A percentile compares a stretch with the other conserved stretches of the same genome.
Evolutionary conservation across 1,140 invertebrate genomes (phyloP).

Genomic region (Bombus fervidus): DNA sequence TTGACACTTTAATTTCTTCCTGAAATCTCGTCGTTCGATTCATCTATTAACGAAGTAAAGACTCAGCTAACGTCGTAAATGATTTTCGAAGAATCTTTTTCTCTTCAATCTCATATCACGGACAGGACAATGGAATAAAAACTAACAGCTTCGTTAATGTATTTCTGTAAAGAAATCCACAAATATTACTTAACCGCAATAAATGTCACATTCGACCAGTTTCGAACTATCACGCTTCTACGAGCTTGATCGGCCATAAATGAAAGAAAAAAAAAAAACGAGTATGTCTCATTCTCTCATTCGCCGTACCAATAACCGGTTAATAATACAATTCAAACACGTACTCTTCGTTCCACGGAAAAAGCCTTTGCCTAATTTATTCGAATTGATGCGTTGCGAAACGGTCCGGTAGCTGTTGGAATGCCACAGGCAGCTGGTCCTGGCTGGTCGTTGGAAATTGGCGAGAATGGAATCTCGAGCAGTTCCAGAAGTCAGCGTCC

Average conservation of each 20-base stretch:
- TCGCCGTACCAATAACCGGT: background rate
- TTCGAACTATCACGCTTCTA: background rate
- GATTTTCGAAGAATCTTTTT: too few relatives aligned
- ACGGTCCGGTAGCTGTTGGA: conserved; percentile 31
- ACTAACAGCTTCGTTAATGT: too few relatives aligned
- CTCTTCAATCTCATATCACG: too few relatives aligned
- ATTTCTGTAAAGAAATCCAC: background rate
- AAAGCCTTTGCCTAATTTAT: conserved; percentile 40
- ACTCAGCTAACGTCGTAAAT: too few relatives aligned
- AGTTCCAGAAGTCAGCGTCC: conserved; percentile 64
- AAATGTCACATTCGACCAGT: background rate
- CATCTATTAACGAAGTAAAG: too few relatives aligned
- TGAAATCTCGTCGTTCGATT: too few relatives aligned
- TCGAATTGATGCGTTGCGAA: conserved; percentile 46
- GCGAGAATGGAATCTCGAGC: conserved; percentile 69
- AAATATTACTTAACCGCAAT: background rate
- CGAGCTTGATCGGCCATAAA: background rate
- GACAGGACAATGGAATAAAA: too few relatives aligned
- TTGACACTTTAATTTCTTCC: too few relatives aligned
- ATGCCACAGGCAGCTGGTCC: conserved; percentile 53
- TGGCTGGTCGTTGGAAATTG: conserved; percentile 60
- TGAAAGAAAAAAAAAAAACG: background rate
- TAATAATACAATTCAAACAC: background rate
- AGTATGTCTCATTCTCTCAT: background rate
- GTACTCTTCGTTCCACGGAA: background rate